These are phyloP conservation scores for Bufo gargarizans DNA, from an alignment of 2,113 vertebrate genomes.

Conservation along the genomic window DNA sequence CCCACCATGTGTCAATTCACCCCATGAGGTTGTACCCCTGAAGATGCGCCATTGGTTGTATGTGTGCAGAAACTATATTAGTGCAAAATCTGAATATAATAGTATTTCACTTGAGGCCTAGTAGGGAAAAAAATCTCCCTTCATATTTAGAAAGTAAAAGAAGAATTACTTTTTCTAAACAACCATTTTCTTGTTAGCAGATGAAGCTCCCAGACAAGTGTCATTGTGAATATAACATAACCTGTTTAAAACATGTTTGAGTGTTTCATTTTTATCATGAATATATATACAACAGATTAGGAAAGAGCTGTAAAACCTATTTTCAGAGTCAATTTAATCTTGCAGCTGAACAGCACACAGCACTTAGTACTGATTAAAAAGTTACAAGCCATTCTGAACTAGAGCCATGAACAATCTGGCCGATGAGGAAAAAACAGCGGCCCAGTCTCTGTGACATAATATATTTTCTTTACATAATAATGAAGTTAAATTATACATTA, in stretches of 20 bases:
- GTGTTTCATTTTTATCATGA: slow-evolving; percentile 56
- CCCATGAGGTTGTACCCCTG: too few relatives aligned
- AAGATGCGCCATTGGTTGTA: too few relatives aligned
- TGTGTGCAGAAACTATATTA: background rate
- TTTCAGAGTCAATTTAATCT: slow-evolving; percentile 58
- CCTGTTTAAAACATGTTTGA: slow-evolving; percentile 45
- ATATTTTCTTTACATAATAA: slow-evolving; percentile 26
- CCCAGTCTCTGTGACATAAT: slow-evolving; percentile 17
- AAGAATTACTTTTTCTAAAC: background rate
- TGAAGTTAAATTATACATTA: slow-evolving; percentile 26
- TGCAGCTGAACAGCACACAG: slow-evolving; percentile 57
- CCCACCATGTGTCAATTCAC: too few relatives aligned
- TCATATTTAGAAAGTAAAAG: background rate
- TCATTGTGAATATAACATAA: slow-evolving; percentile 30
- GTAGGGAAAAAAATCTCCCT: background rate
- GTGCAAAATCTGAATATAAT: background rate
- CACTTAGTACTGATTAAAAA: slow-evolving; percentile 59
- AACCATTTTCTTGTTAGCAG: background rate
- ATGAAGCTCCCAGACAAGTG: background rate
- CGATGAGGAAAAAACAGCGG: background rate
- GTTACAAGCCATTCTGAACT: slow-evolving; percentile 55
- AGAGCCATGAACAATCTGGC: slow-evolving; percentile 50
- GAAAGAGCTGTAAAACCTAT: slow-evolving; percentile 55
- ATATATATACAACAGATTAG: slow-evolving; percentile 56
- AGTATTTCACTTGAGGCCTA: background rate